These are phyloP conservation scores for Sorex maritimensis DNA, from an alignment of 2,797 vertebrate species.

Conservation along the genomic window DNA sequence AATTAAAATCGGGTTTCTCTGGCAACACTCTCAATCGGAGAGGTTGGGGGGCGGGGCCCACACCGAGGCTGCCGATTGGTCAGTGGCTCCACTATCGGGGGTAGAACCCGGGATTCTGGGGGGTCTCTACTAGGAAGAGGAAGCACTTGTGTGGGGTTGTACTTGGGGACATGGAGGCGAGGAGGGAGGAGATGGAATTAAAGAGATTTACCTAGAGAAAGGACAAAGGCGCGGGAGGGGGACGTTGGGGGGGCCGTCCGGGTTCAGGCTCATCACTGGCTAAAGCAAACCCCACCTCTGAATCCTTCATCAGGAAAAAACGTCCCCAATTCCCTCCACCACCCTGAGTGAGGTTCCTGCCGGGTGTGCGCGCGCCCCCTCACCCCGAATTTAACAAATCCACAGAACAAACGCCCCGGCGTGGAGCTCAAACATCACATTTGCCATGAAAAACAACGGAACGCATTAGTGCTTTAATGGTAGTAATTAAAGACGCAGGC, in stretches of 20 bases:
- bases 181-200: no score
- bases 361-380: no score
- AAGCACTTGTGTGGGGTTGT: not conserved
- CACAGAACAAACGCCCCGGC: not conserved
- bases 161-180: no score
- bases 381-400: constrained; percentile 53
- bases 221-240: no score
- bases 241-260: no score
- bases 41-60: not conserved
- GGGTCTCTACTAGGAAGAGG: not conserved
- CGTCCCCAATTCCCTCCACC: not conserved
- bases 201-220: no score
- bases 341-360: not conserved
- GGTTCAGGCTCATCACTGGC: accelerated
- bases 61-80: not conserved
- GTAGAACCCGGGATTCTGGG: not conserved
- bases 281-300: not conserved
- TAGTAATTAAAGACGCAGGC: constrained; percentile 83
- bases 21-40: not conserved
- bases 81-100: not conserved
- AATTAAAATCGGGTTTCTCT: no score
- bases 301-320: not conserved
- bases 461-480: constrained; percentile 76
- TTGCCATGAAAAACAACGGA: constrained; percentile 28
- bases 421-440: constrained; percentile 60